Evolutionary conservation across 1,140 invertebrate genomes (phyloP).

Genomic region (Zaprionus taronus): DNA sequence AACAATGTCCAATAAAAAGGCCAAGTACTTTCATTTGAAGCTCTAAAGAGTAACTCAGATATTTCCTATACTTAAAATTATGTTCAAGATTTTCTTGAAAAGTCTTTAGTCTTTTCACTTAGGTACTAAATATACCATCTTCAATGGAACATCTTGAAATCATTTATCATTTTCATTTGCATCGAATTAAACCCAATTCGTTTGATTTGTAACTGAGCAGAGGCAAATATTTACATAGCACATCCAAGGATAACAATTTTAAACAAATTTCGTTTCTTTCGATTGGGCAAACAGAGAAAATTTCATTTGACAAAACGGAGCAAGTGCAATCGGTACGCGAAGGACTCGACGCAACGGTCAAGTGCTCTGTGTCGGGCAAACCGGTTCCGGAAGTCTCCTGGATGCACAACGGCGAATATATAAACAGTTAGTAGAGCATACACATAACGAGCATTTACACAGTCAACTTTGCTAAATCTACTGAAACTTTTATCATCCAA

Average conservation of each 20-base stretch:
- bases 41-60: too few species aligned
- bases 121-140: too few species aligned
- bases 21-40: too few species aligned
- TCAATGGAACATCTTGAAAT: not conserved
- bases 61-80: too few species aligned
- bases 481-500: slow-evolving; percentile 17
- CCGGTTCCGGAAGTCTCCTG: slow-evolving; percentile 85
- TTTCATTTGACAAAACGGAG: slow-evolving; percentile 85
- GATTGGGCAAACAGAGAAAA: slow-evolving; percentile 78
- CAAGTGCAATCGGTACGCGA: slow-evolving; percentile 85
- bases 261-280: slow-evolving; percentile 25
- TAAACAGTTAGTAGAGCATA: slow-evolving; percentile 75
- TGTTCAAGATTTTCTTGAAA: too few species aligned
- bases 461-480: slow-evolving; percentile 37
- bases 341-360: slow-evolving; percentile 84
- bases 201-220: not conserved
- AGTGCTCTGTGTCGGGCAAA: slow-evolving; percentile 85
- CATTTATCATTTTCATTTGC: not conserved
- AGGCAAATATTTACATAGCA: slow-evolving; percentile 16
- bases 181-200: not conserved
- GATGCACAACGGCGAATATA: slow-evolving; percentile 82
- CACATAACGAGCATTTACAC: not conserved
- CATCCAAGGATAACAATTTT: slow-evolving; percentile 9
- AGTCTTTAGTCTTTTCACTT: too few species aligned
- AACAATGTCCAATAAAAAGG: too few species aligned